phyloP scores from a whole-genome alignment of 2,888 invertebrate genomes.

The Oscheius sp. region DNA sequence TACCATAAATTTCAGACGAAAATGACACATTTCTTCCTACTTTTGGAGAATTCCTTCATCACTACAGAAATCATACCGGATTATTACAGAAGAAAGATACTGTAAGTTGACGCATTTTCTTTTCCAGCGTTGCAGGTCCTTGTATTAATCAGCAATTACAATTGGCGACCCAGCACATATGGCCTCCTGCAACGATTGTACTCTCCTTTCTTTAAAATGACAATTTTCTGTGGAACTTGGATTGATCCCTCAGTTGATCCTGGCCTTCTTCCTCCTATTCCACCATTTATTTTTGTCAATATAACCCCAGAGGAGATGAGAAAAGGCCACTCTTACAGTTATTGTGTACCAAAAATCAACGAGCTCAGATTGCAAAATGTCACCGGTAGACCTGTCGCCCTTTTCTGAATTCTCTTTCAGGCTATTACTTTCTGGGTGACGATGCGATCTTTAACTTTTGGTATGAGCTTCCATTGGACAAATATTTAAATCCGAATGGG shows the following conservation, averaged over 20 bases:
- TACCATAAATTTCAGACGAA: neutral
- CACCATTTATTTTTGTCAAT: slow-evolving; percentile 24
- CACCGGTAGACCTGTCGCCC: too few species aligned
- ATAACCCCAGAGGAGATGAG: slow-evolving; percentile 11
- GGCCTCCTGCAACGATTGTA: slow-evolving; percentile 29
- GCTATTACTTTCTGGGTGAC: slow-evolving; percentile 28
- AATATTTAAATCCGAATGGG: neutral
- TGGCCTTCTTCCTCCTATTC: neutral
- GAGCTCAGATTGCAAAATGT: slow-evolving; percentile 30
- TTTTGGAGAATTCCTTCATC: neutral
- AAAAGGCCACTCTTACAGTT: neutral
- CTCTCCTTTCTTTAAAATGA: slow-evolving; percentile 14
- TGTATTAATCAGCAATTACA: slow-evolving; percentile 21
- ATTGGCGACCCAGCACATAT: neutral
- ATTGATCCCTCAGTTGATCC: neutral
- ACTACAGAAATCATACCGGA: neutral
- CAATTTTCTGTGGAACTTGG: slow-evolving; percentile 28
- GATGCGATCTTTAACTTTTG: slow-evolving; percentile 33
- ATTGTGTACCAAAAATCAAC: slow-evolving; percentile 21
- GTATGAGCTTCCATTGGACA: neutral
- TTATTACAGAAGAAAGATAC: slow-evolving; percentile 1
- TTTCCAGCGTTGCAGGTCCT: neutral
- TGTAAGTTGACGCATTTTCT: neutral
- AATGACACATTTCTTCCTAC: neutral
- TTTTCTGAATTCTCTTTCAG: too few species aligned